Percentiles rank a stretch among this genome's conserved stretches.
These are phyloP conservation scores for Erethizon dorsatum DNA, from an alignment of 2,797 vertebrate genomes.

Conservation along the genomic window DNA sequence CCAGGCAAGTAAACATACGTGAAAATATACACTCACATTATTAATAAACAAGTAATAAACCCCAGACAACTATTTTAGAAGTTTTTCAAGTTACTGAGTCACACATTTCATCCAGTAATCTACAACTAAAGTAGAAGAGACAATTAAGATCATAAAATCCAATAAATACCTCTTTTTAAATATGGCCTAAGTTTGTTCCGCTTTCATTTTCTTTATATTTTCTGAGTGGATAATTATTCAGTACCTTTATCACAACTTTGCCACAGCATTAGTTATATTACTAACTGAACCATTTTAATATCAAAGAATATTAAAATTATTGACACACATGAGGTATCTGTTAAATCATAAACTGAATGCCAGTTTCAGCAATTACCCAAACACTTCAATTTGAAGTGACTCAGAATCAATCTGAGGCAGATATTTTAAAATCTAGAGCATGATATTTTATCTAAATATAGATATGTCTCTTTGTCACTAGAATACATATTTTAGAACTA, in stretches of 20 bases:
- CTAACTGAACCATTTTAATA: constrained; percentile 65
- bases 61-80: neutral
- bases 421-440: constrained; percentile 58
- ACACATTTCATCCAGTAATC: neutral
- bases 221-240: constrained; percentile 69
- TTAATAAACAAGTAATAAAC: neutral
- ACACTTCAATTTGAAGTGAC: constrained; percentile 70
- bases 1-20: neutral
- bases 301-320: neutral
- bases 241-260: constrained; percentile 60
- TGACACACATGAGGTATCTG: neutral
- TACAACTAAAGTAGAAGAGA: neutral
- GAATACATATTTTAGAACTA: constrained; percentile 68
- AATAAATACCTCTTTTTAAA: neutral
- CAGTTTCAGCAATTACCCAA: constrained; percentile 74
- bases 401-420: constrained; percentile 25
- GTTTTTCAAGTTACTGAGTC: neutral
- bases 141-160: neutral
- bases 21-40: neutral
- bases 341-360: constrained; percentile 63
- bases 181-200: constrained; percentile 38
- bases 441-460: constrained; percentile 74
- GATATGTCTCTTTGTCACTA: constrained; percentile 56
- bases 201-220: constrained; percentile 64
- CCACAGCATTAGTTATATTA: constrained; percentile 68